Base-by-base conservation (phyloP, 2,888 invertebrate genomes). In the Hypolimnas misippus region DNA sequence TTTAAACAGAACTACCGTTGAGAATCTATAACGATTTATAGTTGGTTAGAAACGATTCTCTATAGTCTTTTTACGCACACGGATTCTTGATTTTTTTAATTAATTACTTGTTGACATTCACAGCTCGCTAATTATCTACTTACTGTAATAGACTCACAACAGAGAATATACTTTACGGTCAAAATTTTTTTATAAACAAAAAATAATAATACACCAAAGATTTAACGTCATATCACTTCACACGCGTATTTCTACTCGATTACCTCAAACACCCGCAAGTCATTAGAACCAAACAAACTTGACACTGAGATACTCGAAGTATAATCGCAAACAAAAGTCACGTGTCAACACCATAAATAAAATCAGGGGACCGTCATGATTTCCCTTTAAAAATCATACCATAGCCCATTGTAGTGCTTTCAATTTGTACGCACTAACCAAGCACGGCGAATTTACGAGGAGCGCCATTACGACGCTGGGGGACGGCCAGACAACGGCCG, bases 301-400 rank as follows among this genome's bases (percentile, higher is more conserved):
- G 31, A 46, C 53, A 54, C 44, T 33, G 35, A 12, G 17, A n/a
- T 46, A 19, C 44, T 31, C 35, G 29, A 60, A 54, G 55, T 50
- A n/a, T n/a, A n/a, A n/a, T n/a, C n/a, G n/a, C 58, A 68, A 69
- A 73, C 76, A 80, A 74, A 72, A 76, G 77, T 74, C 86, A 80
- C 84, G 86, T 82, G 87, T 81, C 81, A 76, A 73, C 75, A 71
- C 76, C 83, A 87, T 88, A 86, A 87, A 89, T 84, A 84, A 88
- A 86, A 86, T 87, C 83, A 86, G 85, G 82, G 46, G 76, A 69
- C 76, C 76, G 76, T 79, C 80, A 77, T 75, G 78, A 70, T 71
- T 74, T 58, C 63, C 75, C 75, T 73, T 79, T 79, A 82, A 81
- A 78, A 79, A 70, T 68, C 70, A 70, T 70, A 70, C n/a, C 70